phyloP scores from a whole-genome alignment of 2,113 vertebrate species.

The Tenebrosternarchus preto region DNA sequence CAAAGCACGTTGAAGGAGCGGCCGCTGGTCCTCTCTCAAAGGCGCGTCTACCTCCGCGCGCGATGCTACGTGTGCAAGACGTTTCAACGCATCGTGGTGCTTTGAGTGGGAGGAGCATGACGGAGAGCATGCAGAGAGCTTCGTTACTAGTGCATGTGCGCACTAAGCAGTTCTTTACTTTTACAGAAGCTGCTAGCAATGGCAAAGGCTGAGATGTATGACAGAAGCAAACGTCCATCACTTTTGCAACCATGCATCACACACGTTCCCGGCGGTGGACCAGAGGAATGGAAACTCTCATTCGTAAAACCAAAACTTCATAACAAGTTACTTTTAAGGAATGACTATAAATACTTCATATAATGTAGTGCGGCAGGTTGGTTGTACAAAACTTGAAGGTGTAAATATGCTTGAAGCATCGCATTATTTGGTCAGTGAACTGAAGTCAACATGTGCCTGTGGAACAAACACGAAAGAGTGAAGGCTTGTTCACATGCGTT shows the following conservation, averaged over 20 bases:
- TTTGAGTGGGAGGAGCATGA: not conserved
- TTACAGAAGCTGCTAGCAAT: not conserved
- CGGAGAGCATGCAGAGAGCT: constrained; percentile 44
- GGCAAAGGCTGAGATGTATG: not conserved
- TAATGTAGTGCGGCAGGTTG: not conserved
- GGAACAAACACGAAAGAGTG: not conserved
- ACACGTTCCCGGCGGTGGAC: not conserved
- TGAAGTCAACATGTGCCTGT: constrained; percentile 4
- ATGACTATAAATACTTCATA: not conserved
- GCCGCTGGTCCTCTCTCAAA: constrained; percentile 62
- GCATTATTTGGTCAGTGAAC: constrained; percentile 41
- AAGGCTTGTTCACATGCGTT: not conserved
- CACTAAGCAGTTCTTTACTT: constrained; percentile 35
- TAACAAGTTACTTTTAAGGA: not conserved
- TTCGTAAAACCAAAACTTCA: not conserved
- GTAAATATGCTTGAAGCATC: constrained; percentile 15
- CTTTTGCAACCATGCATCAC: not conserved
- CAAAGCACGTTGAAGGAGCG: constrained; percentile 65
- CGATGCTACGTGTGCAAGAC: constrained; percentile 64
- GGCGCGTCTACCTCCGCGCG: constrained; percentile 72
- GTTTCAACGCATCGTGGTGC: constrained; percentile 25
- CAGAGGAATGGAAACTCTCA: not conserved
- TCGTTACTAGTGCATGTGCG: constrained; percentile 59
- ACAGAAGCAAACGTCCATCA: not conserved
- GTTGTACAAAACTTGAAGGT: constrained; percentile 1